Percentiles rank a stretch among this genome's conserved stretches.
phyloP scores from a whole-genome alignment of 2,888 invertebrate genomes.

The Ectemnius continuus region DNA sequence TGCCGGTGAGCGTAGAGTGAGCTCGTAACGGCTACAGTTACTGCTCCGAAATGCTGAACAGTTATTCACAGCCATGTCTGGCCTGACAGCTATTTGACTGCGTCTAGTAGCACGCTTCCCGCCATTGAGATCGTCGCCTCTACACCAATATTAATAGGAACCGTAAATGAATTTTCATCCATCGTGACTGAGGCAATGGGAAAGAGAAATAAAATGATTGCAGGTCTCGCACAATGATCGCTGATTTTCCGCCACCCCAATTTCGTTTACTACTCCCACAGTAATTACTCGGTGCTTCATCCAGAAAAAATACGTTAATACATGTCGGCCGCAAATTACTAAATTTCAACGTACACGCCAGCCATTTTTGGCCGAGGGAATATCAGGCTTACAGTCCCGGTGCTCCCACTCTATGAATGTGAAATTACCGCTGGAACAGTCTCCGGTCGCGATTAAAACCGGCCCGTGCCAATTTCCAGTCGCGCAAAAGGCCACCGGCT shows the following conservation, averaged over 20 bases:
- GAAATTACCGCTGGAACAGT: conserved; percentile 61
- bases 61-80: conserved; percentile 55
- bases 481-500: conserved; percentile 4
- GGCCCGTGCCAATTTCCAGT: conserved; percentile 60
- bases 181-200: too few species aligned
- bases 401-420: conserved; percentile 71
- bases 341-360: conserved; percentile 1
- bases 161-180: too few species aligned
- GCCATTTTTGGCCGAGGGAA: conserved; percentile 59
- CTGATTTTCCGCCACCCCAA: too few species aligned
- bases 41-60: conserved; percentile 59
- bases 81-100: conserved; percentile 43
- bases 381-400: conserved; percentile 52
- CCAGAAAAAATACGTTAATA: too few species aligned
- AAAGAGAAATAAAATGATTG: too few species aligned
- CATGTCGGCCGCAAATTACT: too few species aligned
- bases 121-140: background rate
- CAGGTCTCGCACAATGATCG: too few species aligned
- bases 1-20: conserved; percentile 8
- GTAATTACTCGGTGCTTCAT: too few species aligned
- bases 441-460: conserved; percentile 60
- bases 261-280: too few species aligned
- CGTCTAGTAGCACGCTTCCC: conserved; percentile 35
- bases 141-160: too few species aligned
- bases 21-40: conserved; percentile 33